phyloP scores from a whole-genome alignment of 2,797 vertebrate species.

The Chrysocyon brachyurus region DNA sequence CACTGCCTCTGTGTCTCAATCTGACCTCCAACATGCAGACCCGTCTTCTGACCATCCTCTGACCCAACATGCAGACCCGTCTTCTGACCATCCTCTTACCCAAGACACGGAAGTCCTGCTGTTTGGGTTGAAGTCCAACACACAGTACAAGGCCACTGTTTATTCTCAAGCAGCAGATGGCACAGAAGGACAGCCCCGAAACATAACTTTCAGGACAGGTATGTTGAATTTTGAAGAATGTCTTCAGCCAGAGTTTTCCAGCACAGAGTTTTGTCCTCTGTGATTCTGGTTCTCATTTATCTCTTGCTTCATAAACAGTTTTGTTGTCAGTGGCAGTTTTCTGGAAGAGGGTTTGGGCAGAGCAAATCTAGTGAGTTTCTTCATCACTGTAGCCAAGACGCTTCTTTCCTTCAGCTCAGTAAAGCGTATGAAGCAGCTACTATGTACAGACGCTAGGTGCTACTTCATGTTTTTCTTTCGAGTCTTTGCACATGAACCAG shows the following conservation, averaged over 20 bases:
- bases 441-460: fast-evolving
- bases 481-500: background rate
- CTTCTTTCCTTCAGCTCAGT: background rate
- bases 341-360: background rate
- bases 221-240: background rate
- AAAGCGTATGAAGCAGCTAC: background rate
- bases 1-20: fast-evolving
- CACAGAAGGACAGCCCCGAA: background rate
- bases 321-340: background rate
- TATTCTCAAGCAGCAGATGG: slow-evolving; percentile 1
- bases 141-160: background rate
- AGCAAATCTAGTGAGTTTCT: background rate
- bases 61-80: fast-evolving
- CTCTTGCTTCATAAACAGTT: background rate
- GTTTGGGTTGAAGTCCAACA: background rate
- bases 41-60: background rate
- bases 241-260: background rate
- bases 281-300: background rate
- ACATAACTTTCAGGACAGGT: slow-evolving; percentile 44
- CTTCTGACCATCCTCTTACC: background rate
- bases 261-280: background rate
- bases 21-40: fast-evolving
- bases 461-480: fast-evolving
- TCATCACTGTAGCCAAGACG: fast-evolving
- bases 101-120: background rate